phyloP scores from a whole-genome alignment of 2,888 invertebrate genomes.

The Lamellibrachia satsuma region DNA sequence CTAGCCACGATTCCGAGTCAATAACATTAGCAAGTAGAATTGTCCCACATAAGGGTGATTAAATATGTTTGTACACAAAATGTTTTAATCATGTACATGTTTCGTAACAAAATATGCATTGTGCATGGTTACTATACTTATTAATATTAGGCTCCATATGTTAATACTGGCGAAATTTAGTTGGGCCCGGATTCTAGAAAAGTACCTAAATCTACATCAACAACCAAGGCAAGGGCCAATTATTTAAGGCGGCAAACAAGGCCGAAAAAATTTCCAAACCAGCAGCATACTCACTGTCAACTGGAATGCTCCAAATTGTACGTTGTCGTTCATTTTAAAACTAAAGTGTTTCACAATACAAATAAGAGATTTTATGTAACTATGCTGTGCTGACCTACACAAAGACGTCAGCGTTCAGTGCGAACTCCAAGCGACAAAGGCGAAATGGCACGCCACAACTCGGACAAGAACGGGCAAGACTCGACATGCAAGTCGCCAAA shows the following conservation, averaged over 20 bases:
- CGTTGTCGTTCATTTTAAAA: not conserved
- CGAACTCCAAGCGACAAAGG: not conserved
- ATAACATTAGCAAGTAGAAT: too few species aligned
- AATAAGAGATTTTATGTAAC: not conserved
- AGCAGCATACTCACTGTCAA: not conserved
- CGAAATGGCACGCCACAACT: not conserved
- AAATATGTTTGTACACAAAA: too few species aligned
- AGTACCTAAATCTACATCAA: not conserved
- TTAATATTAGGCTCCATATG: too few species aligned
- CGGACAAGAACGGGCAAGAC: not conserved
- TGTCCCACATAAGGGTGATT: too few species aligned
- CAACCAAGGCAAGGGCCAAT: not conserved
- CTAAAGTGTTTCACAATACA: not conserved
- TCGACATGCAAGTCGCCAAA: not conserved
- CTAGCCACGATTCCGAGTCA: too few species aligned
- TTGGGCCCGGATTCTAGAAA: too few species aligned
- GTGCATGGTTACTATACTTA: too few species aligned
- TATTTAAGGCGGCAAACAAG: not conserved
- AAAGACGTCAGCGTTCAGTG: not conserved
- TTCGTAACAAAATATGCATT: too few species aligned
- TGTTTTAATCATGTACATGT: too few species aligned
- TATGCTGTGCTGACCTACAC: not conserved
- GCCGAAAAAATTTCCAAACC: not conserved
- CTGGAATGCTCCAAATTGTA: conserved; percentile 2
- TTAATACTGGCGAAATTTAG: too few species aligned